These are phyloP conservation scores for Nanorana parkeri DNA, from an alignment of 2,113 vertebrate species.

Conservation along the genomic window DNA sequence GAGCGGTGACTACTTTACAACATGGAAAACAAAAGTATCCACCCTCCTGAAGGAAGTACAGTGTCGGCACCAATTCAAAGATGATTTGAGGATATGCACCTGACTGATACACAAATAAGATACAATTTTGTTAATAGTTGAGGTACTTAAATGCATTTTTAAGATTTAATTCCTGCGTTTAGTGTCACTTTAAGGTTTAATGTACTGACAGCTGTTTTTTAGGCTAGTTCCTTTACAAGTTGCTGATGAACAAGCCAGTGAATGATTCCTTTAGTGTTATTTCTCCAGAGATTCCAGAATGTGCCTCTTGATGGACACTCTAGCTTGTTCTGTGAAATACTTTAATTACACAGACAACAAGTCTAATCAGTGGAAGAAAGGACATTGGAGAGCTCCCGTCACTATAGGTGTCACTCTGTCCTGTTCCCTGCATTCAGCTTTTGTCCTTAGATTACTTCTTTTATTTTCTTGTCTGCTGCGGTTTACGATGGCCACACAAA, in stretches of 20 bases:
- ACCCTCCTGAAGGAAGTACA: too few species aligned
- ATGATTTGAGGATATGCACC: too few species aligned
- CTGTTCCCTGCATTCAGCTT: neutral
- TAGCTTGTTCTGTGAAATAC: neutral
- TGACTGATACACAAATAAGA: too few species aligned
- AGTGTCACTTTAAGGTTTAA: neutral
- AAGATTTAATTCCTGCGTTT: too few species aligned
- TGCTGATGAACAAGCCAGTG: too few species aligned
- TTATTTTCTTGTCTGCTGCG: neutral
- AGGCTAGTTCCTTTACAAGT: too few species aligned
- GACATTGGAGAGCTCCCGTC: neutral
- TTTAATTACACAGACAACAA: neutral
- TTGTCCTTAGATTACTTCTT: neutral
- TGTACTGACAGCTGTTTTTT: neutral
- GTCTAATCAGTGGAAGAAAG: neutral
- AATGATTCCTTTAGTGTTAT: neutral
- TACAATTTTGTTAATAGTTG: too few species aligned
- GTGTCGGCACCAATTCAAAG: too few species aligned
- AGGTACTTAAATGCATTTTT: too few species aligned
- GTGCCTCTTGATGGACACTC: neutral
- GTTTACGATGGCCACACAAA: too few species aligned
- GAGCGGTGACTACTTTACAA: too few species aligned
- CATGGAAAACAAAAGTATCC: too few species aligned
- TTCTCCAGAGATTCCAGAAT: neutral
- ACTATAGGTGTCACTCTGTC: neutral